Evolutionary conservation across 2,797 vertebrate species (phyloP), one percentile per base, ranked within the genome.

Genomic region (Numenius phaeopus): DNA sequence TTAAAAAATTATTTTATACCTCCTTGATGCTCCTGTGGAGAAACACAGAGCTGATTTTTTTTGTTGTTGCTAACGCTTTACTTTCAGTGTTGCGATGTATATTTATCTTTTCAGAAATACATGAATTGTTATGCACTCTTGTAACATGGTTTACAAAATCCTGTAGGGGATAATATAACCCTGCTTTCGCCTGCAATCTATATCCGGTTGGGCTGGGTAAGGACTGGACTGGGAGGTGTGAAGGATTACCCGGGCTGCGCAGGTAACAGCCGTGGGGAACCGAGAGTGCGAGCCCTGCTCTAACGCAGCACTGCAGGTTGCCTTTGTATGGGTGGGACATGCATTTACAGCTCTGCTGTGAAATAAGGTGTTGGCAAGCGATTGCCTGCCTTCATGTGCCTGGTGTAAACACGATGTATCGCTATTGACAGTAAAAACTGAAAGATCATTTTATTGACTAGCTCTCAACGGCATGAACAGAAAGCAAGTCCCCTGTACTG

Each of bases 251-350:
- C 4, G 8, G 64, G 65, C 66, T 16, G 8, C 2, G 11, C 59
- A 66, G 89, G 80, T 88, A 62, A 22, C 7, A 19, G 57, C 7
- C 4, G 4, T 4, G 11, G 59, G 12, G 81, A 67, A 15, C 40
- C 21, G n/a, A 16, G 24, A 26, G n/a, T 0, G 5, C 22, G 3
- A 2, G 2, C 14, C 37, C n/a, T 2, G 0, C 40, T 37, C 8
- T 7, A 19, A 7, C 7, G 5, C 30, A 10, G 42, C 7, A 27
- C 85, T 62, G 46, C 7, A 13, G 55, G 37, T 14, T 34, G 3
- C 40, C 44, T 52, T 18, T 47, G n/a, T 40, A 1, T 10, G 27
- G 34, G 34, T 39, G 29, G 71, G 80, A 66, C 44, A n/a, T 49
- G 34, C 65, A 24, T 46, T 52, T 77, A 40, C 24, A 71, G 86